phyloP scores from a whole-genome alignment of 2,888 invertebrate species.

The Scaptomyza tumidula region DNA sequence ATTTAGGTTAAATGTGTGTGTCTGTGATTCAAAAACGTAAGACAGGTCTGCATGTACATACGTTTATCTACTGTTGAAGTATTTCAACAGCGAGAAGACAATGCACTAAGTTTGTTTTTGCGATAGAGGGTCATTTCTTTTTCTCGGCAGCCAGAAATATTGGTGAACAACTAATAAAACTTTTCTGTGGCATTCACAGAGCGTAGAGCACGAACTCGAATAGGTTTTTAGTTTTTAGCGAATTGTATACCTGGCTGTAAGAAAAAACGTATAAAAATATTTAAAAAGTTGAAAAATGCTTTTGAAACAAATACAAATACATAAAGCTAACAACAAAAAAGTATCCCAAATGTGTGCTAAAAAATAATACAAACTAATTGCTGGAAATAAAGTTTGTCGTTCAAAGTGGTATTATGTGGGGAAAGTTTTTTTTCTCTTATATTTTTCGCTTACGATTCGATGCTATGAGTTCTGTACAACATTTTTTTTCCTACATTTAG shows the following conservation, averaged over 20 bases:
- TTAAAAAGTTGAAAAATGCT: conserved; percentile 65
- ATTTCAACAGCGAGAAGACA: conserved; percentile 33
- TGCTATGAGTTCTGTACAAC: conserved; percentile 48
- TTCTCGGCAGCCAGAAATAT: conserved; percentile 29
- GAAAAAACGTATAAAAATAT: conserved; percentile 57
- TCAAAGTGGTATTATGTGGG: conserved; percentile 51
- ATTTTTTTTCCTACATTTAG: conserved; percentile 53
- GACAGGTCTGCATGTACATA: not conserved
- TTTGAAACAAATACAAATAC: conserved; percentile 32
- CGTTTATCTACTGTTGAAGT: conserved; percentile 10
- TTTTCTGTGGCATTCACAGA: conserved; percentile 62
- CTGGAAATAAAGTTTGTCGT: conserved; percentile 68
- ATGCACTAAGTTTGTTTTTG: conserved; percentile 41
- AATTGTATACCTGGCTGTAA: conserved; percentile 31
- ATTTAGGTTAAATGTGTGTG: not conserved
- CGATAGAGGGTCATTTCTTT: not conserved
- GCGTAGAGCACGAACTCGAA: conserved; percentile 35
- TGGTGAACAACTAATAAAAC: conserved; percentile 76
- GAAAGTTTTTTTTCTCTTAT: conserved; percentile 22
- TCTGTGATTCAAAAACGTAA: not conserved
- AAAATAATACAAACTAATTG: conserved; percentile 77
- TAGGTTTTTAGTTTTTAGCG: conserved; percentile 21
- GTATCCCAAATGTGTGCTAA: conserved; percentile 38
- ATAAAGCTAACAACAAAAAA: conserved; percentile 1
- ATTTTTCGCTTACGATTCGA: conserved; percentile 12